Evolutionary conservation across 2,113 vertebrate genomes (phyloP).

Genomic region (Ciconia stormi): DNA sequence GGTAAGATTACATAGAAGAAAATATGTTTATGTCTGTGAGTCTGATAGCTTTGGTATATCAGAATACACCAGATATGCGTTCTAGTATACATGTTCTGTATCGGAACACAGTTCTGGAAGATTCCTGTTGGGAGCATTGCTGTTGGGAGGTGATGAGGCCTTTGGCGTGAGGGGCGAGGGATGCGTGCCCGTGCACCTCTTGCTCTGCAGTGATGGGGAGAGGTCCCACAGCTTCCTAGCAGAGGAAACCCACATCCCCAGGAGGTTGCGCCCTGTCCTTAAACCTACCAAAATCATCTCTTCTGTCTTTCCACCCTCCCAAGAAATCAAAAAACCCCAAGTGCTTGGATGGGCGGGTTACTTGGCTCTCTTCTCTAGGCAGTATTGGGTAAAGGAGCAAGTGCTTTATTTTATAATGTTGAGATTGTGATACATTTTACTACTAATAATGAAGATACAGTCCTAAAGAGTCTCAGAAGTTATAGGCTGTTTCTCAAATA

Average conservation of each 20-base stretch:
- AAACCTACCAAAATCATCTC: neutral
- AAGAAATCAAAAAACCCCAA: neutral
- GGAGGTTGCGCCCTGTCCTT: neutral
- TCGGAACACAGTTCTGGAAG: neutral
- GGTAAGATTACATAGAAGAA: slow-evolving; percentile 59
- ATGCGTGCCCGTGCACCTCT: accelerated
- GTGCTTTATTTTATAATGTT: neutral
- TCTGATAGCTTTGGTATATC: neutral
- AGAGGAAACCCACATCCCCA: neutral
- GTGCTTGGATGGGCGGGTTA: accelerated
- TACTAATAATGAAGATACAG: neutral
- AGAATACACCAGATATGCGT: neutral
- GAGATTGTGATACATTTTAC: neutral
- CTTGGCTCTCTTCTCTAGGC: neutral
- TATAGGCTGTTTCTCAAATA: neutral
- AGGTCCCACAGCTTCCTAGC: accelerated
- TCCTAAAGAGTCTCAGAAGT: neutral
- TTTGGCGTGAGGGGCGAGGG: accelerated
- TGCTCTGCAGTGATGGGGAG: neutral
- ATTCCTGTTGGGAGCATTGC: neutral
- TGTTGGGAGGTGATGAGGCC: too few relatives aligned
- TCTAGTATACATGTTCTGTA: neutral
- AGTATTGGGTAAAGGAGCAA: neutral
- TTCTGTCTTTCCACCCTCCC: neutral
- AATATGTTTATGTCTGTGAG: neutral